These are phyloP conservation scores for Hydractinia echinata DNA, from an alignment of 30 jellyfish, hydroid and myxozoan genomes.

Conservation along the genomic window DNA sequence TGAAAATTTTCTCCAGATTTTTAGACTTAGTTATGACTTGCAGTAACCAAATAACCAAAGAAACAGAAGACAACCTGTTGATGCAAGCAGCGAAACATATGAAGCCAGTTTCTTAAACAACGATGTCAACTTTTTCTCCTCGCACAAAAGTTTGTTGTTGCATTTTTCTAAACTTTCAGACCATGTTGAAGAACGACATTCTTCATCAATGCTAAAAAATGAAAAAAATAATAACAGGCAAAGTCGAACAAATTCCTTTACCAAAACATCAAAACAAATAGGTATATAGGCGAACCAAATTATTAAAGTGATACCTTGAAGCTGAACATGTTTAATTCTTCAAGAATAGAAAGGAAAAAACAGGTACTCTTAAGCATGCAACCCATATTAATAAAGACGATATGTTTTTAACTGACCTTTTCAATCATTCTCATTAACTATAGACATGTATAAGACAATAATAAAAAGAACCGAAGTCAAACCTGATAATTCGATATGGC, in stretches of 20 bases:
- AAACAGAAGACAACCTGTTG: conserved; percentile 31
- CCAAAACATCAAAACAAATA: no score
- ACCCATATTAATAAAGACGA: no score
- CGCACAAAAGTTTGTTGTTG: conserved; percentile 27
- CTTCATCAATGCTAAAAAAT: conserved; percentile 58
- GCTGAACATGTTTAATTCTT: no score
- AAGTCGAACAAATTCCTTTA: background rate
- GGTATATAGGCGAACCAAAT: no score
- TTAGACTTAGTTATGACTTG: no score
- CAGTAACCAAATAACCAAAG: background rate
- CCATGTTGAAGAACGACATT: conserved; percentile 55
- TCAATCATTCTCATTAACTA: no score
- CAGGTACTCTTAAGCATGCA: no score
- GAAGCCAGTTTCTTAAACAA: conserved; percentile 41
- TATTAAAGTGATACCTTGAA: no score
- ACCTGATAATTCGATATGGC: conserved; percentile 55
- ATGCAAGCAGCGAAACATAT: conserved; percentile 43
- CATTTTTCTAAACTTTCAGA: conserved; percentile 52
- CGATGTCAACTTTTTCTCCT: conserved; percentile 31
- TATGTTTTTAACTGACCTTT: no score
- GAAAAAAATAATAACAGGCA: background rate
- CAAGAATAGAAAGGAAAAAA: no score
- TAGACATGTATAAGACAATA: background rate
- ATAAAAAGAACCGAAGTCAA: background rate
- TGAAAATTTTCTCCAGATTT: no score